Percentiles rank a stretch among this genome's conserved stretches.
These are phyloP conservation scores for Scatophagus argus DNA, from an alignment of 2,113 vertebrate species.

Conservation along the genomic window DNA sequence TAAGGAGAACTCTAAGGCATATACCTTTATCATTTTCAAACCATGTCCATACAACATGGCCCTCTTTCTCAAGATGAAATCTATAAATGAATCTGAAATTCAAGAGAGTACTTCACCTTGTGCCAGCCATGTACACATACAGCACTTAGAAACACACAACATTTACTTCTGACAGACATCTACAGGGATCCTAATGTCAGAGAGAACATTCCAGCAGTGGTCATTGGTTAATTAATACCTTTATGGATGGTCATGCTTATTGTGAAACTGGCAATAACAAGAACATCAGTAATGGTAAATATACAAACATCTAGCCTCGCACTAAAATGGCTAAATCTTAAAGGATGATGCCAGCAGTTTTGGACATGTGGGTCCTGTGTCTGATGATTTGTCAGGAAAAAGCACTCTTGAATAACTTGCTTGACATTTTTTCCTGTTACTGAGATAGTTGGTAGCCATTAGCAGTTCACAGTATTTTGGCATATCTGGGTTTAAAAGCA, in stretches of 20 bases:
- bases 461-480: background rate
- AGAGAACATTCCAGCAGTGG: conserved; percentile 76
- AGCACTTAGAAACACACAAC: conserved; percentile 81
- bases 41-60: conserved; percentile 87
- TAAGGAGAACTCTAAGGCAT: conserved; percentile 81
- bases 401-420: conserved; percentile 10
- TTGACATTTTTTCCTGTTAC: conserved; percentile 54
- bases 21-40: conserved; percentile 87
- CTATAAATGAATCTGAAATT: conserved; percentile 87
- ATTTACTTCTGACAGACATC: conserved; percentile 76
- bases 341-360: conserved; percentile 65
- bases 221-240: conserved; percentile 71
- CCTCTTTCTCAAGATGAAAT: conserved; percentile 86
- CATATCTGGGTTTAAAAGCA: background rate
- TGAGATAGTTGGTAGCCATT: conserved; percentile 25
- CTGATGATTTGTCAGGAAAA: conserved; percentile 9
- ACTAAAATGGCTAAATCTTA: conserved; percentile 68
- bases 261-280: conserved; percentile 64
- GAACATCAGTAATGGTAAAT: conserved; percentile 73
- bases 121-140: conserved; percentile 83
- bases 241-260: conserved; percentile 78
- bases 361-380: conserved; percentile 62
- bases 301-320: conserved; percentile 76
- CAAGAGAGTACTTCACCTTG: conserved; percentile 87
- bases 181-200: conserved; percentile 73